Evolutionary conservation across 64 coral and sea anemone species (phyloP).

Genomic region (Montipora foliosa): DNA sequence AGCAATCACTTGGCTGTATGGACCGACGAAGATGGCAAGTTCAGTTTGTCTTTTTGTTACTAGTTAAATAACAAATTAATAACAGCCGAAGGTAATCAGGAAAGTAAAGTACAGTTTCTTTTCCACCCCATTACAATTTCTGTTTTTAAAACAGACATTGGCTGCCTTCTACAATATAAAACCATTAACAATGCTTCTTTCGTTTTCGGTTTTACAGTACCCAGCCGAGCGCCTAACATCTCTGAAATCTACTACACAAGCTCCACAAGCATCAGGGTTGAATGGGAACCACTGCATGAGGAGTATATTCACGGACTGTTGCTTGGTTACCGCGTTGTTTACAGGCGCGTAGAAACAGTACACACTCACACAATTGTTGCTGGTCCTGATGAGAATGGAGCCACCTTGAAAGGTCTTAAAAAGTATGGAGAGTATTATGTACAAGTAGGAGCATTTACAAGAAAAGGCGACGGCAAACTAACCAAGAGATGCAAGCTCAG

Average conservation of each 20-base stretch:
- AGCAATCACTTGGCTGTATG: constrained; percentile 10
- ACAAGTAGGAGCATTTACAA: constrained; percentile 83
- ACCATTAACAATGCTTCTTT: background rate
- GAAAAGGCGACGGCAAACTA: constrained; percentile 45
- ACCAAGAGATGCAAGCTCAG: constrained; percentile 64
- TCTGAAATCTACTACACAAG: constrained; percentile 60
- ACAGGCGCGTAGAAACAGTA: constrained; percentile 26
- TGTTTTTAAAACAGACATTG: too few relatives aligned
- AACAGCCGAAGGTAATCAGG: too few relatives aligned
- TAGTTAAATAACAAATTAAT: background rate
- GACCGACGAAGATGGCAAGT: constrained; percentile 74
- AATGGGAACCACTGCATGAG: constrained; percentile 77
- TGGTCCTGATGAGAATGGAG: background rate
- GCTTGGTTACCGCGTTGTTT: constrained; percentile 86
- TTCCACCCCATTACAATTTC: too few relatives aligned
- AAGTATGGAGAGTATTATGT: constrained; percentile 76
- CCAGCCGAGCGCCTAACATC: constrained; percentile 69
- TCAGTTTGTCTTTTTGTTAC: background rate
- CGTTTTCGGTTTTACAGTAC: constrained; percentile 60
- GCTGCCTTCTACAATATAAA: too few relatives aligned
- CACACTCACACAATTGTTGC: constrained; percentile 1
- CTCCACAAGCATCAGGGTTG: constrained; percentile 76
- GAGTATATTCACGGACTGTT: constrained; percentile 71
- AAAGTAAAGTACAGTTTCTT: too few relatives aligned
- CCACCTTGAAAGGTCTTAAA: constrained; percentile 29